These are phyloP conservation scores for Allophyes oxyacanthae DNA, from an alignment of 2,888 invertebrate genomes.

Conservation along the genomic window DNA sequence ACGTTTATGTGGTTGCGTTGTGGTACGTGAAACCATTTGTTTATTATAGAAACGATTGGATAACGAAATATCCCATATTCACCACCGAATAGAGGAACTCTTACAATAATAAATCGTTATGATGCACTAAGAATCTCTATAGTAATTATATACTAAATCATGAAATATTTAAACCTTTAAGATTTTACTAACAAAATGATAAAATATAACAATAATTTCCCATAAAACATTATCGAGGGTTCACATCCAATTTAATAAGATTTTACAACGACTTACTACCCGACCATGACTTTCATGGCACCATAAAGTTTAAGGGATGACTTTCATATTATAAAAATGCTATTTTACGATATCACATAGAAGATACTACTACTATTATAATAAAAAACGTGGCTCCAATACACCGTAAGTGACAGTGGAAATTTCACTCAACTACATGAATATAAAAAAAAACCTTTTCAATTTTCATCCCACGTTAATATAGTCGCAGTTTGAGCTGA, in stretches of 20 bases:
- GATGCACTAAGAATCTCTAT: too few relatives aligned
- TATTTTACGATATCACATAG: constrained; percentile 39
- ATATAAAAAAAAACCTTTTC: constrained; percentile 11
- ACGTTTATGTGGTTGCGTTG: too few relatives aligned
- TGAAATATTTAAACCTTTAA: too few relatives aligned
- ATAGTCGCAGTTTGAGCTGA: constrained; percentile 8
- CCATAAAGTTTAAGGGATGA: constrained; percentile 50
- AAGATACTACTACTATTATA: constrained; percentile 9
- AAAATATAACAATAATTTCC: too few relatives aligned
- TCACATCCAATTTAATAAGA: constrained; percentile 14
- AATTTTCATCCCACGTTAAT: constrained; percentile 1
- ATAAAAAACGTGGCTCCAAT: constrained; percentile 42
- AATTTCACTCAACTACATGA: constrained; percentile 7
- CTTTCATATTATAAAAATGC: constrained; percentile 49
- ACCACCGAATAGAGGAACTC: too few relatives aligned
- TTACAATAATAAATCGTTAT: too few relatives aligned
- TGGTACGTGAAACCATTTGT: too few relatives aligned
- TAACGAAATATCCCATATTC: too few relatives aligned
- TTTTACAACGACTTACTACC: constrained; percentile 38
- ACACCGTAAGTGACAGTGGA: constrained; percentile 16
- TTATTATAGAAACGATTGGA: too few relatives aligned
- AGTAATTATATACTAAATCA: too few relatives aligned
- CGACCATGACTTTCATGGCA: constrained; percentile 39
- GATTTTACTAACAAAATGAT: too few relatives aligned
- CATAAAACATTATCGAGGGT: background rate